A percentile compares a stretch with the other conserved stretches of the same genome.
Conservation (phyloP, 2,888 invertebrate species). For the Patella depressa region DNA sequence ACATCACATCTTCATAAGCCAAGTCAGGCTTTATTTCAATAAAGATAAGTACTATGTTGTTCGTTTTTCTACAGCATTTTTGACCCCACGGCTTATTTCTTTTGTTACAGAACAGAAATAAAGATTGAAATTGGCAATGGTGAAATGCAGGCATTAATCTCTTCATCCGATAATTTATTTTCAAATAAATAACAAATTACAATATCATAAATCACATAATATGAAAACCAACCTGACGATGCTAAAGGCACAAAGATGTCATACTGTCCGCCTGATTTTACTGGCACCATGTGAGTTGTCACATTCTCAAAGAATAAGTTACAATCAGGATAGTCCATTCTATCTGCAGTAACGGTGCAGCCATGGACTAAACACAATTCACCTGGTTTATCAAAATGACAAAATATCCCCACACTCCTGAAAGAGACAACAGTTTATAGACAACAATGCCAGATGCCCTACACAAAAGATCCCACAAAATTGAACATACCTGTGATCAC, state of each 20-base stretch:
- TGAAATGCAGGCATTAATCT: no score
- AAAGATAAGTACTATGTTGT: no score
- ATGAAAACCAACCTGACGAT: constrained; percentile 54
- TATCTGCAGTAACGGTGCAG: constrained; percentile 57
- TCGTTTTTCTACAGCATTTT: no score
- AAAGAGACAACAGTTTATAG: constrained; percentile 12
- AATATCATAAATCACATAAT: no score
- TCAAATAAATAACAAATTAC: no score
- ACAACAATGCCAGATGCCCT: neutral
- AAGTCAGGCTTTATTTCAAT: no score
- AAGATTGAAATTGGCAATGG: no score
- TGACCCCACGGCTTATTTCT: no score
- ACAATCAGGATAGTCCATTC: constrained; percentile 53
- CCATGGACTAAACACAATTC: constrained; percentile 63
- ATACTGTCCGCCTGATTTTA: constrained; percentile 62
- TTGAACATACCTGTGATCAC: no score
- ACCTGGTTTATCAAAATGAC: constrained; percentile 60
- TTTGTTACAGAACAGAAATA: no score
- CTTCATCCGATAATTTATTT: no score
- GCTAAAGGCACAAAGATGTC: constrained; percentile 67
- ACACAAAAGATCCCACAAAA: neutral
- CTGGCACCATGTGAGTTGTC: constrained; percentile 55
- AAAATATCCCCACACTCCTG: constrained; percentile 69
- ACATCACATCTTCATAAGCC: no score
- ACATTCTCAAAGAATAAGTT: constrained; percentile 60